phyloP scores from a whole-genome alignment of 1,140 invertebrate species.

The Gonioctena quinquepunctata region DNA sequence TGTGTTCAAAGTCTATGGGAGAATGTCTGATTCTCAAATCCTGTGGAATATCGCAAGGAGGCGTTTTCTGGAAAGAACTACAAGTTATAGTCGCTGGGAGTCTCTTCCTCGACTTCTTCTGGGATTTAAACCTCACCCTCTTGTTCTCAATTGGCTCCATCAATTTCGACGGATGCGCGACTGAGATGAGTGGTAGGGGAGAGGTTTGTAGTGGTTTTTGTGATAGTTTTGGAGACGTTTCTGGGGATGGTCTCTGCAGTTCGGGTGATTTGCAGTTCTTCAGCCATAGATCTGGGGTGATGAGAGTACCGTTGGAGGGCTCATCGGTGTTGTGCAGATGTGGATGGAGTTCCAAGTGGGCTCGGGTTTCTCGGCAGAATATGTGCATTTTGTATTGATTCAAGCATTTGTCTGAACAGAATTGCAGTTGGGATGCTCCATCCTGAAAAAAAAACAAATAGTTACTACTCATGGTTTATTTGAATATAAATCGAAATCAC shows the following conservation, averaged over 20 bases:
- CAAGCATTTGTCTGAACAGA: constrained; percentile 87
- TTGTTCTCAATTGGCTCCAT: constrained; percentile 49
- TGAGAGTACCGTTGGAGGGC: constrained; percentile 60
- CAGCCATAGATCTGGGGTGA: constrained; percentile 87
- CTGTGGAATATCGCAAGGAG: constrained; percentile 43
- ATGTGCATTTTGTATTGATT: constrained; percentile 97
- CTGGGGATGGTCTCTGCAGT: constrained; percentile 59
- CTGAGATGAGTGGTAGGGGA: constrained; percentile 62
- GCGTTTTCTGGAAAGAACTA: constrained; percentile 3
- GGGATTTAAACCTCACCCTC: constrained; percentile 56
- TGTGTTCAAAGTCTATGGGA: constrained; percentile 38
- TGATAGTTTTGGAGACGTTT: constrained; percentile 44
- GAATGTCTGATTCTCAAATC: constrained; percentile 47
- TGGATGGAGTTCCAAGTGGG: constrained; percentile 82
- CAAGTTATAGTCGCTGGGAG: constrained; percentile 49
- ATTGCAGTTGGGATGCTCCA: constrained; percentile 77
- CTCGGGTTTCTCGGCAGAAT: constrained; percentile 88
- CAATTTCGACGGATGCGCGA: constrained; percentile 63
- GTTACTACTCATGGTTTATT: background rate
- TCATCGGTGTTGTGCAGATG: constrained; percentile 61
- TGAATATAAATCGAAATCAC: background rate
- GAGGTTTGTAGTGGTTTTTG: constrained; percentile 33
- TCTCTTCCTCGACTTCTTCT: constrained; percentile 56
- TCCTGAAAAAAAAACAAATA: constrained; percentile 60
- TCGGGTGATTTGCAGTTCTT: constrained; percentile 73